Evolutionary conservation across 2,888 invertebrate species (phyloP).

Genomic region (Drosophila borealis): DNA sequence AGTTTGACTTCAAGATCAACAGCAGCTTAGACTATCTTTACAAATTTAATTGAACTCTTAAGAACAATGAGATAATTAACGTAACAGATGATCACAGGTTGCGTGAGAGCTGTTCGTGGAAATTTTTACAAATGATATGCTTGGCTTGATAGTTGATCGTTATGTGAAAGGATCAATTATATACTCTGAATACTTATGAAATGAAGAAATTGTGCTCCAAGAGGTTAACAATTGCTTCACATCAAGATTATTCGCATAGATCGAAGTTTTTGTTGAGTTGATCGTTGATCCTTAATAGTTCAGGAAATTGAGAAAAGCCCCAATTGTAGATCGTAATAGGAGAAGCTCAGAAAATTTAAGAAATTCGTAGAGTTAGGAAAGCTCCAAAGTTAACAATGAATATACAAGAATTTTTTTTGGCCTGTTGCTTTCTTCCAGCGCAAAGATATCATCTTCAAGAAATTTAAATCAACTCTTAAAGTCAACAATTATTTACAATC

Average conservation of each 20-base stretch:
- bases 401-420: background rate
- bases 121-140: background rate
- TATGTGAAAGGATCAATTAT: background rate
- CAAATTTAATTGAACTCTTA: constrained; percentile 2
- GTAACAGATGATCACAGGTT: background rate
- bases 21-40: background rate
- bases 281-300: background rate
- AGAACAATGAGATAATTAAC: constrained; percentile 5
- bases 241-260: background rate
- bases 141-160: background rate
- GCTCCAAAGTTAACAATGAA: too few species aligned
- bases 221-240: too few species aligned
- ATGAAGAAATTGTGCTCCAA: background rate
- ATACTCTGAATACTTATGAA: background rate
- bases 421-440: background rate
- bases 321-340: background rate
- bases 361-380: background rate
- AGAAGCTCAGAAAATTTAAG: background rate
- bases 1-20: background rate
- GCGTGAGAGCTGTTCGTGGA: background rate
- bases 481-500: constrained; percentile 35
- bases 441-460: constrained; percentile 9
- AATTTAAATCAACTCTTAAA: constrained; percentile 20
- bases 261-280: background rate
- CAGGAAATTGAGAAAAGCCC: background rate